These are phyloP conservation scores for Chrysogorgia sp. DNA, from an alignment of 92 coral and sea anemone genomes.

Conservation along the genomic window DNA sequence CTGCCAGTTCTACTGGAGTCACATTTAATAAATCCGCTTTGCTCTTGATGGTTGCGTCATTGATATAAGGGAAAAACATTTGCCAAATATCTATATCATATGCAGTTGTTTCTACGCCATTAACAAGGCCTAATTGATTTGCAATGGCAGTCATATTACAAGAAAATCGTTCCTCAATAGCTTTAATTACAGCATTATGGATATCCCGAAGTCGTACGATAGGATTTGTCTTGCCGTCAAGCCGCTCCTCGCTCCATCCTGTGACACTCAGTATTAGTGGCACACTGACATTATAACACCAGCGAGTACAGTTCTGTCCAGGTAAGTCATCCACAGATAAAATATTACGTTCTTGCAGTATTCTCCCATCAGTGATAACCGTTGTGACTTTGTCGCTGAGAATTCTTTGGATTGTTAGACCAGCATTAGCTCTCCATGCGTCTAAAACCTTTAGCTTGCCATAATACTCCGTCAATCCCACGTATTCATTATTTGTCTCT, in stretches of 20 bases:
- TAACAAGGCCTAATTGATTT: neutral
- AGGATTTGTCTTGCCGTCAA: neutral
- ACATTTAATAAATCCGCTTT: slow-evolving; percentile 9
- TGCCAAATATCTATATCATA: slow-evolving; percentile 10
- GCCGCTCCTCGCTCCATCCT: neutral
- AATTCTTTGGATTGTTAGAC: too few relatives aligned
- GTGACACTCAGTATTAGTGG: neutral
- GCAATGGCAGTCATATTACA: slow-evolving; percentile 31
- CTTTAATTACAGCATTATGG: neutral
- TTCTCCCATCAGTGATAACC: too few relatives aligned
- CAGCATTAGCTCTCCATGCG: too few relatives aligned
- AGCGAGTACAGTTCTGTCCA: slow-evolving; percentile 7
- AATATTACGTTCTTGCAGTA: too few relatives aligned
- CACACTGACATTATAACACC: slow-evolving; percentile 7
- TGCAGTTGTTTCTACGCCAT: neutral
- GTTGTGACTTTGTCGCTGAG: too few relatives aligned
- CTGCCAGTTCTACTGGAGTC: slow-evolving; percentile 11
- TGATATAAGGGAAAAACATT: slow-evolving; percentile 18
- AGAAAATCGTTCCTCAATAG: slow-evolving; percentile 23
- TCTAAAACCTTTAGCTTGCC: too few relatives aligned
- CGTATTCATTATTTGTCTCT: too few relatives aligned
- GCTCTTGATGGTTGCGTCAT: slow-evolving; percentile 1
- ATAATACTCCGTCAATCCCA: too few relatives aligned
- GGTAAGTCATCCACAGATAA: too few relatives aligned
- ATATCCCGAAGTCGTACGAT: neutral